phyloP scores from a whole-genome alignment of 2,113 vertebrate genomes.

The Lagopus leucura region DNA sequence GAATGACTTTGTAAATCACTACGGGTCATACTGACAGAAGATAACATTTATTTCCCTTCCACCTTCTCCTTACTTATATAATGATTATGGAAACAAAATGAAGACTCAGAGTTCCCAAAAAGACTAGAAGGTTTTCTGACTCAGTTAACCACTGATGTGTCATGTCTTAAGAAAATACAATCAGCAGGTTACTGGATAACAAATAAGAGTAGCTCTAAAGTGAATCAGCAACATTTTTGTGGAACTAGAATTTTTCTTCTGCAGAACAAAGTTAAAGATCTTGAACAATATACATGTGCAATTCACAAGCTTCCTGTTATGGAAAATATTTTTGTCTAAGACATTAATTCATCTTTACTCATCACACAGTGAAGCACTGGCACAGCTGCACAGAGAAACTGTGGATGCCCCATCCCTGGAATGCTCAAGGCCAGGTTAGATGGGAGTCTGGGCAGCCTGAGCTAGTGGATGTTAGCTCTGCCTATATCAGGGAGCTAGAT shows the following conservation, averaged over 20 bases:
- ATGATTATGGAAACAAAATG: neutral
- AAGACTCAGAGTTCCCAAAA: neutral
- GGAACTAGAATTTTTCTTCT: neutral
- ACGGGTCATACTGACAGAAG: neutral
- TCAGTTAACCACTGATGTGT: rapidly evolving
- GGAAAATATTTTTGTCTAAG: neutral
- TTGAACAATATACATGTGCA: neutral
- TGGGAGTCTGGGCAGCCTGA: no score
- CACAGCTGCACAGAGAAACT: no score
- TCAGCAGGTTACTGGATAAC: neutral
- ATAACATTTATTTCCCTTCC: neutral
- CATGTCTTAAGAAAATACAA: neutral
- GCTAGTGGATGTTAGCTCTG: no score
- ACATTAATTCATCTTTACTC: neutral
- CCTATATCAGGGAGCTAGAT: no score
- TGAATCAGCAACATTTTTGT: rapidly evolving
- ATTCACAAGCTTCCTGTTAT: neutral
- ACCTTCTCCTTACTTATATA: neutral
- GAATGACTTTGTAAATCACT: neutral
- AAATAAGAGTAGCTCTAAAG: neutral
- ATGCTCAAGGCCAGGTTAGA: no score
- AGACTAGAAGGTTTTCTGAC: neutral
- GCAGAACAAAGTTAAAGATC: neutral
- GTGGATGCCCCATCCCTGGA: no score
- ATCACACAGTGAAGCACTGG: no score